Evolutionary conservation across 2,888 invertebrate genomes (phyloP), one percentile per base, ranked within the genome.

Genomic region (Atrina japonica): DNA sequence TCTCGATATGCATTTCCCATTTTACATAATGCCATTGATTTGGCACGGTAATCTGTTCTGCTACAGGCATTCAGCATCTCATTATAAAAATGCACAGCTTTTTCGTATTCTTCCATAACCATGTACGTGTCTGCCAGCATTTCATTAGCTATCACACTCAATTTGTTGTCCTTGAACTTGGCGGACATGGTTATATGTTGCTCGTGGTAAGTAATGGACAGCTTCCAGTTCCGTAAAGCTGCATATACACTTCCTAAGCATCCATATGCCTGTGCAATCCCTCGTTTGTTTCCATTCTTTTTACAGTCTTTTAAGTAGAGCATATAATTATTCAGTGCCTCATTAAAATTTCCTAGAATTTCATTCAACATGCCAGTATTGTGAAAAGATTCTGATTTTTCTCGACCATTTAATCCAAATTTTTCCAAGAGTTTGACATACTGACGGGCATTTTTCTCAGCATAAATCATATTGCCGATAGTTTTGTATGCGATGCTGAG

Each of bases 401-500:
- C 58, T 59, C 76, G 77, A 16, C 82, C 82, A 41, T 77, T 70
- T n/a, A 82, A 70, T 30, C 68, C 69, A 60, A 77, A 80, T 43
- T 79, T 77, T 55, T 82, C 82, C n/a, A 82, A 63, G 41, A 73
- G 73, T 27, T 70, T 49, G 16, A 78, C 76, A 71, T 82, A 87
- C 61, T 77, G 78, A 49, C 79, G 73, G 3, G 88, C 88, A 76
- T 89, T 86, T 11, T 65, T 72, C 2, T 86, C 75, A 0, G 89
- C 89, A 5, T 81, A 69, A 11, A 78, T 67, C 77, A 88, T 82
- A 66, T 84, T 83, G 7, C 88, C 87, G 25, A 89, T 87, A 23
- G 84, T 81, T 74, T 88, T 88, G 80, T 89, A 90, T 1, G 88
- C 88, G 25, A 89, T 86, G 69, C 88, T 88, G 5, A 89, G 77